Conservation (phyloP, 2,797 vertebrate genomes). For the Onychomys arenicola region DNA sequence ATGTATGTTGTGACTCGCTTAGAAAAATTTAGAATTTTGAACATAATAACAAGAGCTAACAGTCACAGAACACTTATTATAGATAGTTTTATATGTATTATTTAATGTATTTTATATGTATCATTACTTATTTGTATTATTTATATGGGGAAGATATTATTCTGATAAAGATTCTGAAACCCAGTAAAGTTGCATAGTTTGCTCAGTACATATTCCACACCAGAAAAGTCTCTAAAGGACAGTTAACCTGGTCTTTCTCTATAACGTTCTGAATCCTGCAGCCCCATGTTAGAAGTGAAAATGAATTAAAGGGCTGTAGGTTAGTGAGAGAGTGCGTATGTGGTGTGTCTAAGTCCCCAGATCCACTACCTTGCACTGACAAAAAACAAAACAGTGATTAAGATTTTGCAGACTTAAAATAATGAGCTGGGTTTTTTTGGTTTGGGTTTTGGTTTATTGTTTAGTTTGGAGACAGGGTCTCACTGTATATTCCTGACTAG, state of each 20-base stretch:
- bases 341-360: neutral
- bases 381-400: neutral
- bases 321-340: neutral
- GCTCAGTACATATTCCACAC: neutral
- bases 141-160: conserved; percentile 14
- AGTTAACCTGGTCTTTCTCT: neutral
- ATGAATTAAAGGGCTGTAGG: neutral
- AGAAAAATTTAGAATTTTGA: conserved; percentile 48
- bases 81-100: neutral
- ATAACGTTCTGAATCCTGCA: neutral
- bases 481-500: neutral
- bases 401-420: conserved; percentile 23
- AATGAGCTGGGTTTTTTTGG: neutral
- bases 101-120: conserved; percentile 1
- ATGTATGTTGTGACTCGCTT: neutral
- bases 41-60: conserved; percentile 21
- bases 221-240: neutral
- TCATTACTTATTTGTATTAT: neutral
- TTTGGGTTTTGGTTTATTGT: neutral
- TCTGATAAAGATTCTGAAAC: conserved; percentile 47
- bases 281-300: conserved; percentile 2
- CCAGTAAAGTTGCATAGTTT: conserved; percentile 46
- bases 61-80: neutral
- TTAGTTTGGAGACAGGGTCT: neutral
- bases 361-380: neutral